Conservation (phyloP, 2,797 vertebrate genomes). For the Parambassis ranga region DNA sequence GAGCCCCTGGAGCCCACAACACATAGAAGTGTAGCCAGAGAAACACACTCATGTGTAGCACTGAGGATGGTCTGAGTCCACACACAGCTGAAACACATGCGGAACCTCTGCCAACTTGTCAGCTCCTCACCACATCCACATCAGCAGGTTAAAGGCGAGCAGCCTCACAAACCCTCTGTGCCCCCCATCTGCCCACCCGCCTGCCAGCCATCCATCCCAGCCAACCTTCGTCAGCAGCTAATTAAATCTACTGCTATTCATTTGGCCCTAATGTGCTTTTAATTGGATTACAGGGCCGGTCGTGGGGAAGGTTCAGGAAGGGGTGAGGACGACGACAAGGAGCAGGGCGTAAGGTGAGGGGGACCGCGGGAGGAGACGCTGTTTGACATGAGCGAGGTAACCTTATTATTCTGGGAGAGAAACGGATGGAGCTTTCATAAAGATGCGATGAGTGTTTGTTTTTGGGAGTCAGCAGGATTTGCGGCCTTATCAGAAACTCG, state of each 20-base stretch:
- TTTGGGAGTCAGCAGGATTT: constrained; percentile 55
- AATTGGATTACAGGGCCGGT: constrained; percentile 80
- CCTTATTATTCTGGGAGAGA: constrained; percentile 29
- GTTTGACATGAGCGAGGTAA: constrained; percentile 48
- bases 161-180: neutral
- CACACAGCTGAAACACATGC: constrained; percentile 1
- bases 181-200: constrained; percentile 11
- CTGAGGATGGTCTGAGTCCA: too few species aligned
- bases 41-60: too few species aligned
- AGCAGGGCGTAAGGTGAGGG: constrained; percentile 42
- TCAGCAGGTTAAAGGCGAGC: constrained; percentile 32
- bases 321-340: constrained; percentile 55
- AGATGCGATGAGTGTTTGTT: constrained; percentile 41
- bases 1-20: too few species aligned
- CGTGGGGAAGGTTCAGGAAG: constrained; percentile 66
- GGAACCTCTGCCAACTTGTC: constrained; percentile 12
- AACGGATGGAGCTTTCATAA: constrained; percentile 39
- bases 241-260: constrained; percentile 81
- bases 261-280: constrained; percentile 82
- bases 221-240: constrained; percentile 77
- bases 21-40: too few species aligned
- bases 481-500: constrained; percentile 19
- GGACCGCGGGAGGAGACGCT: constrained; percentile 26
- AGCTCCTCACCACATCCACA: constrained; percentile 14
- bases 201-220: constrained; percentile 37